phyloP scores from a whole-genome alignment of 2,888 invertebrate genomes.

The Dynastes maya region DNA sequence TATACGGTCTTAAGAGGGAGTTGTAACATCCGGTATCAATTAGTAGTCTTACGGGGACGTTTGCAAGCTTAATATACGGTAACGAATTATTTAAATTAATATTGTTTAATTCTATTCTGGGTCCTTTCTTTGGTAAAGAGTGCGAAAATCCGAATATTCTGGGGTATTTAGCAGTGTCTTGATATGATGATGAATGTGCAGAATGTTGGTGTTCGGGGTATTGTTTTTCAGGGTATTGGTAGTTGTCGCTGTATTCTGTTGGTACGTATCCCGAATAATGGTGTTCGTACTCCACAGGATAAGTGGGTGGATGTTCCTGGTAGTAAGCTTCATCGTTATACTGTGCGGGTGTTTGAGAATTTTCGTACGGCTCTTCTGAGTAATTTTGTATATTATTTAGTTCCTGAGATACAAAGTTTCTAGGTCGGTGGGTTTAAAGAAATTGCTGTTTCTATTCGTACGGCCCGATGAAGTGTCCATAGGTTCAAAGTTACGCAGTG shows the following conservation, averaged over 20 bases:
- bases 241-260: background rate
- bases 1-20: background rate
- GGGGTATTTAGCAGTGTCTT: background rate
- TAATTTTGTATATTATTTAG: background rate
- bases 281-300: too few species aligned
- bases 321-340: background rate
- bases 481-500: background rate
- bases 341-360: background rate
- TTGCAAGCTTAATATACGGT: background rate
- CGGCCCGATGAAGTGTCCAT: slow-evolving; percentile 16
- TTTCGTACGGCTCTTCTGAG: background rate
- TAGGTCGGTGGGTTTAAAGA: background rate
- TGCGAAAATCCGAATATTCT: background rate
- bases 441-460: background rate
- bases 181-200: background rate
- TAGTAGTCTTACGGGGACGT: background rate
- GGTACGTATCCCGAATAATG: background rate
- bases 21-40: background rate
- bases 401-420: slow-evolving; percentile 11
- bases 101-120: background rate
- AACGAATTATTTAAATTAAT: background rate
- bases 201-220: background rate
- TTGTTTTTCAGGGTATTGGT: background rate
- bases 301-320: too few species aligned
- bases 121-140: background rate